Evolutionary conservation across 2,888 invertebrate genomes (phyloP).

Genomic region (Phortica magna): DNA sequence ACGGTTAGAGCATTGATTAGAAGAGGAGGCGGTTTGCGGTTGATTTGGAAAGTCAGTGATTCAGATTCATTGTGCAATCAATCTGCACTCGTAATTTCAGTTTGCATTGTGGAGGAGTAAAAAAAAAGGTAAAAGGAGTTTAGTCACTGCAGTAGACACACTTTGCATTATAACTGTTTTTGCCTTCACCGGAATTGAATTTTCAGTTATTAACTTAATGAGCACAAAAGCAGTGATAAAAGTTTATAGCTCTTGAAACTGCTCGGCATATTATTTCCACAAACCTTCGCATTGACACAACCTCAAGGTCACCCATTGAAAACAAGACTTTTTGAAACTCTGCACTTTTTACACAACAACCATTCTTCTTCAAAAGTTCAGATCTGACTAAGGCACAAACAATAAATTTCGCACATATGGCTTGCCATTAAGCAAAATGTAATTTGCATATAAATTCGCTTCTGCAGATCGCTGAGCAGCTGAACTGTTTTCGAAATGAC

Average conservation of each 20-base stretch:
- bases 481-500: slow-evolving; percentile 41
- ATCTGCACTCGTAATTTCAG: background rate
- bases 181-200: too few species aligned
- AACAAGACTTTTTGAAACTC: background rate
- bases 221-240: too few species aligned
- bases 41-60: slow-evolving; percentile 20
- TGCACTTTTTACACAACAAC: slow-evolving; percentile 14
- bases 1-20: background rate
- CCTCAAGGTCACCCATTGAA: too few species aligned
- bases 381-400: background rate
- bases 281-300: too few species aligned
- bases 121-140: background rate
- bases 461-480: slow-evolving; percentile 3
- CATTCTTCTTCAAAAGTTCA: slow-evolving; percentile 1
- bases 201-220: too few species aligned
- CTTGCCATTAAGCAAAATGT: background rate
- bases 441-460: slow-evolving; percentile 49
- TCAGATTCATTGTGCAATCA: slow-evolving; percentile 20
- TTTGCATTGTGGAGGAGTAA: background rate
- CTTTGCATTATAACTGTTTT: too few species aligned
- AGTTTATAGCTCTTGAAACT: too few species aligned
- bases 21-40: slow-evolving; percentile 6
- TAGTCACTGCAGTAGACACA: too few species aligned
- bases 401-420: background rate
- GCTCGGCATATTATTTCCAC: too few species aligned